Base-by-base conservation (phyloP, 2,797 vertebrate species). In the Anabas testudineus region DNA sequence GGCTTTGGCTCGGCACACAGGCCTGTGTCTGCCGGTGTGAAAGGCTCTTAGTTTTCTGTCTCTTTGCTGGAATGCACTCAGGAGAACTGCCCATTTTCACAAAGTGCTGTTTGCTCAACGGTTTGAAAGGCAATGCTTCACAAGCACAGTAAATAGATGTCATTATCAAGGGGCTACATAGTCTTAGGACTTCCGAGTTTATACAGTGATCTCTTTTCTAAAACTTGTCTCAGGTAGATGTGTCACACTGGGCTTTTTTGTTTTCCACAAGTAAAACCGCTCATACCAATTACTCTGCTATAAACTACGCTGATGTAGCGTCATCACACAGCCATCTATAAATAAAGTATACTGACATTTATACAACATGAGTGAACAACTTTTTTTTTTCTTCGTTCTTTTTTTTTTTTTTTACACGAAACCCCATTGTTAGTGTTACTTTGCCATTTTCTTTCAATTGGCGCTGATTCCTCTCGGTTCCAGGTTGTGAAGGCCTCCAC, bases 51-150 rank as follows among this genome's bases (percentile, higher is more conserved):
- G 87, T 87, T 86, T 87, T 76, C 89, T 82, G 87, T 90, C 87
- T 90, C 84, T 82, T 85, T 67, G 75, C 85, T 85, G 88, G 88
- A 92, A 89, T 90, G 89, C 89, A 88, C 90, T 91, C 67, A 41
- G 87, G 86, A 91, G 87, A 89, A 88, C 83, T 86, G 89, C 84
- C 92, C 90, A 94, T 94, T 95, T 94, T 92, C 92, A 87, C 88
- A 93, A 94, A 94, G 92, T 94, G 93, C 90, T 90, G 89, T 88
- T 92, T 90, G 83, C 88, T 87, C 88, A 80, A 83, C 86, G 84
- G 84, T 92, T 92, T 87, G 90, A 93, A 92, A 94, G 90, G 91
- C 90, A 88, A 87, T 90, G 86, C 90, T 88, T 89, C 81, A 73
- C 81, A 78, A 89, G 87, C 84, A 61, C 87, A 86, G 87, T 87